phyloP scores from a whole-genome alignment of 1,140 invertebrate species.

The Hermatobates lingyangjiaoensis region DNA sequence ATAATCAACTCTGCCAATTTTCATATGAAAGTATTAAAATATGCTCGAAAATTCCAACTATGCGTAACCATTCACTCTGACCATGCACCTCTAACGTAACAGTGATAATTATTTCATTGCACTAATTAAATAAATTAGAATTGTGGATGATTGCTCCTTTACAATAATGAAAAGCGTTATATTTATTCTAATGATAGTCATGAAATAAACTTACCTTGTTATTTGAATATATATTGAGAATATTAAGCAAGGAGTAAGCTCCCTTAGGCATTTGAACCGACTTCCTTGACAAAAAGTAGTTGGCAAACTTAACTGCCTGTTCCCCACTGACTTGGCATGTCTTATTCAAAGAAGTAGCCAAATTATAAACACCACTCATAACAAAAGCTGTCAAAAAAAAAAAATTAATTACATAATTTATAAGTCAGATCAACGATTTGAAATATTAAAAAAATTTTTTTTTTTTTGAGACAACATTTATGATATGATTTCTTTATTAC shows the following conservation, averaged over 20 bases:
- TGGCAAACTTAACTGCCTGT: slow-evolving; percentile 75
- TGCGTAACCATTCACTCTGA: too few species aligned
- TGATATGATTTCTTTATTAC: too few species aligned
- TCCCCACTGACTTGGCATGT: slow-evolving; percentile 47
- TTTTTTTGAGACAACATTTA: too few species aligned
- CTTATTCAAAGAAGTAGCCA: slow-evolving; percentile 47
- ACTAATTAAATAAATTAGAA: too few species aligned
- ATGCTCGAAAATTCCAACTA: too few species aligned
- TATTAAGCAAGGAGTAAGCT: slow-evolving; percentile 56
- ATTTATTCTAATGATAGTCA: too few species aligned
- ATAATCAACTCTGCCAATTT: too few species aligned
- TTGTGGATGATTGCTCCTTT: background rate
- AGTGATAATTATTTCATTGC: background rate
- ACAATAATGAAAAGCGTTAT: background rate
- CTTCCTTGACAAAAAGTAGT: slow-evolving; percentile 76
- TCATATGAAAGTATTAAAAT: too few species aligned
- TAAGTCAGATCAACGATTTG: background rate
- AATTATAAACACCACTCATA: slow-evolving; percentile 50
- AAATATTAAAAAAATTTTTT: too few species aligned
- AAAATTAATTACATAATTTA: background rate
- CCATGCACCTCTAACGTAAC: too few species aligned
- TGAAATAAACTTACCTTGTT: slow-evolving; percentile 39
- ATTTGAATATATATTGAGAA: slow-evolving; percentile 44
- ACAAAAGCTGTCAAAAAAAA: slow-evolving; percentile 32
- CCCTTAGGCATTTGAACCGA: slow-evolving; percentile 74